Evolutionary conservation across 37 sponge, comb jelly and placozoan species (phyloP), one percentile per base, ranked within the genome.

Genomic region (Tethya wilhelma): DNA sequence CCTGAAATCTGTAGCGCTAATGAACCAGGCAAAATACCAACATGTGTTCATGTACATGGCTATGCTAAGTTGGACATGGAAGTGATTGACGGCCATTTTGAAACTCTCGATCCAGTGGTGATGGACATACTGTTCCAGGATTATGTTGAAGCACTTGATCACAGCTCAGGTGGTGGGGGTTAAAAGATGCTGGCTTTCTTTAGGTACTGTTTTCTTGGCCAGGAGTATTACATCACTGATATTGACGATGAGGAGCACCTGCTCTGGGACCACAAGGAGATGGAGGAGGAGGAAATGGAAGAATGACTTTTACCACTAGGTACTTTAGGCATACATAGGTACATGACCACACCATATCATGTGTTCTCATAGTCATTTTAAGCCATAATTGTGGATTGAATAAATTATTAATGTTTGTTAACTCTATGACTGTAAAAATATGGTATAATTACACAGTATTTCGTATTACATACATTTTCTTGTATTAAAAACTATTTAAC

Each of bases 111-210:
- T 11, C 85, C 84, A 4, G 90, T 68, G 20, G 94, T 83, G 60
- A 89, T 76, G 45, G 96, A 96, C 81, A 84, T 96, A 23, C 63
- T 96, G 46, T 93, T 96, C 38, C 11, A 31, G 31, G 88, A 96
- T 70, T 96, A 96, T 73, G 94, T 96, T 34, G 96, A 96, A 70
- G 96, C n/a, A n/a, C n/a, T n/a, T 93, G 86, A 93, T 96, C 0
- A 72, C 90, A 42, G 91, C 91, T 40, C 91, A 93, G 72, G 94
- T 96, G 56, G 91, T 88, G 17, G 96, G 96, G 12, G 78, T 87
- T 19, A 84, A 73, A 74, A 84, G 79, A 78, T 92, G 87, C 26
- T 86, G 55, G 91, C 94, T 8, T 96, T 96, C 85, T 96, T 96
- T 56, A 38, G 88, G 40, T 90, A 93, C 70, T 96, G 96, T 59